Evolutionary conservation across 2,113 vertebrate species (phyloP).

Genomic region (Prinia subflava): DNA sequence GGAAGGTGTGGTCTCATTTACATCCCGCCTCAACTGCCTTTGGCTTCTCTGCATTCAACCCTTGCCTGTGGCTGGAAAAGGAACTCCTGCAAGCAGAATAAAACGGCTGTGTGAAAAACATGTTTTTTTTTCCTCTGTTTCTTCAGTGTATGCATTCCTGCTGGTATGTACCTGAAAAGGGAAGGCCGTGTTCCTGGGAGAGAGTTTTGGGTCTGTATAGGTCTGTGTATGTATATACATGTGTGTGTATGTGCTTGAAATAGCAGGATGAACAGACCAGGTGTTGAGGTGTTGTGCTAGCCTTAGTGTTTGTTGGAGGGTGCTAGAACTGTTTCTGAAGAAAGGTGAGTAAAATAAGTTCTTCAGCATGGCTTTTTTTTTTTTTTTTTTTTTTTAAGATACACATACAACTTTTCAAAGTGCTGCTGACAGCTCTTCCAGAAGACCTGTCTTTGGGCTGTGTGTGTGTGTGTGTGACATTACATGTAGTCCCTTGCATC

Average conservation of each 20-base stretch:
- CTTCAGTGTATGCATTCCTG: not conserved
- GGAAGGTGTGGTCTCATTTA: constrained; percentile 41
- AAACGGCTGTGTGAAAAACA: not conserved
- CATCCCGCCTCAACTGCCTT: not conserved
- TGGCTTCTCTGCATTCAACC: not conserved
- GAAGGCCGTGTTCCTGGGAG: not conserved
- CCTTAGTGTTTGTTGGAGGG: not conserved
- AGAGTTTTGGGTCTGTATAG: not conserved
- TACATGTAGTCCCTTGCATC: not conserved
- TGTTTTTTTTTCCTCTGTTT: not conserved
- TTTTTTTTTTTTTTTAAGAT: not conserved
- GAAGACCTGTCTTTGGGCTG: not conserved
- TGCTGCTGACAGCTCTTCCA: not conserved
- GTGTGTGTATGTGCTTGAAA: not conserved
- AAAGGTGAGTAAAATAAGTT: not conserved
- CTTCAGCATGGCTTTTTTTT: not conserved
- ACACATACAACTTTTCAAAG: not conserved
- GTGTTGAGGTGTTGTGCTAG: not conserved
- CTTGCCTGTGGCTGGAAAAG: constrained; percentile 18
- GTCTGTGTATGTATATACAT: not conserved
- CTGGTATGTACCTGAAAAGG: constrained; percentile 12
- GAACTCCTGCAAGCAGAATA: constrained; percentile 13
- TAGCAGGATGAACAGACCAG: not conserved
- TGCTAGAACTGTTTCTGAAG: not conserved
- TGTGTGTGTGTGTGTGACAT: not conserved